These are phyloP conservation scores for Platycercus adscitus DNA, from an alignment of 2,113 vertebrate genomes.

Conservation along the genomic window DNA sequence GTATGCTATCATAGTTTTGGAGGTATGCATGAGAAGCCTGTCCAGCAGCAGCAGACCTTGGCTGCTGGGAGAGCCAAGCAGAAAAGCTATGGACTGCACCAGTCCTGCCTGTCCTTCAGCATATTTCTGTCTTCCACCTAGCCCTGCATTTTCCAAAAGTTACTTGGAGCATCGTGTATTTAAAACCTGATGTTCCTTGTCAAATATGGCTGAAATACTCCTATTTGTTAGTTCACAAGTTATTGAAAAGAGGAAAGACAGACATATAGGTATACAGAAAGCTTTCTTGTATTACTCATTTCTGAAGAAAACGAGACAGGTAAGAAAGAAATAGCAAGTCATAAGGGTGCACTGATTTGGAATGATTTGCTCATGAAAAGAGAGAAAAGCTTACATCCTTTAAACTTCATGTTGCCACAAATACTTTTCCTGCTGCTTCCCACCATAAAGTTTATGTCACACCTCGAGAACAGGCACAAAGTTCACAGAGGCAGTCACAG, in stretches of 20 bases:
- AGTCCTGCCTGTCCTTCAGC: not conserved
- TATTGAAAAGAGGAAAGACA: not conserved
- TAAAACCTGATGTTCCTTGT: not conserved
- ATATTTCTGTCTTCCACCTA: not conserved
- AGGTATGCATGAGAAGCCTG: not conserved
- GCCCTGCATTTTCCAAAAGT: not conserved
- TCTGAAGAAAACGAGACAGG: not conserved
- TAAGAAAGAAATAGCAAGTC: not conserved
- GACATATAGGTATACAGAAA: not conserved
- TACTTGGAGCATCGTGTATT: not conserved
- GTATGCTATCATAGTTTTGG: accelerated
- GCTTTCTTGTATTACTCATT: not conserved
- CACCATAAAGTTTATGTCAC: not conserved
- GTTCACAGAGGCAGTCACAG: not conserved
- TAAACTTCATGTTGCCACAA: not conserved
- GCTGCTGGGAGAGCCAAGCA: not conserved
- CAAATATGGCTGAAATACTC: not conserved
- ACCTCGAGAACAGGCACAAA: not conserved
- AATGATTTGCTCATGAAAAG: not conserved
- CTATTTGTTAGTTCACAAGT: not conserved
- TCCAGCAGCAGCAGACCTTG: not conserved
- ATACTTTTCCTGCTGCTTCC: not conserved
- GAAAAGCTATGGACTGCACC: not conserved
- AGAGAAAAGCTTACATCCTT: not conserved
- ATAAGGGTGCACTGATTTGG: accelerated